Conservation (phyloP, 2,888 invertebrate species). For the Eristalis pertinax region DNA sequence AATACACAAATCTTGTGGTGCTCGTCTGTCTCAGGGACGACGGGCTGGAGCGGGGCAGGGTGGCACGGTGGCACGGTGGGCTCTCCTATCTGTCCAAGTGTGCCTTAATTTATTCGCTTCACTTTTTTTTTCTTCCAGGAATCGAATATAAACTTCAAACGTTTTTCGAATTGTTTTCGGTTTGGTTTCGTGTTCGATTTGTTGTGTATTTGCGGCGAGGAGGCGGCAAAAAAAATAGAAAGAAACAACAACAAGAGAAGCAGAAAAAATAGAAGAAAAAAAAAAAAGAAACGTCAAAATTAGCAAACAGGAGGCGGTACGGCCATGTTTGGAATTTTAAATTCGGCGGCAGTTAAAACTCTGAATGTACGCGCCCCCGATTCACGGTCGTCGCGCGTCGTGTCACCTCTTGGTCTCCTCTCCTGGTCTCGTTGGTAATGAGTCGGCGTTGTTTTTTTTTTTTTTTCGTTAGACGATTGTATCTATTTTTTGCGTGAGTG, state of each 20-base stretch:
- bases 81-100: slow-evolving; percentile 9
- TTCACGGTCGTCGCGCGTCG: slow-evolving; percentile 3
- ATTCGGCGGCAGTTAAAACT: slow-evolving; percentile 35
- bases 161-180: slow-evolving; percentile 13
- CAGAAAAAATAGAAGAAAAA: background rate
- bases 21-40: slow-evolving; percentile 4
- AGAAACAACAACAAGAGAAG: no score
- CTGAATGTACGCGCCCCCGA: background rate
- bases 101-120: slow-evolving; percentile 50
- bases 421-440: background rate
- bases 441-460: background rate
- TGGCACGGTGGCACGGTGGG: slow-evolving; percentile 9
- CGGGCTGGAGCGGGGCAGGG: background rate
- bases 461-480: background rate
- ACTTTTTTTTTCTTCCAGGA: slow-evolving; percentile 31
- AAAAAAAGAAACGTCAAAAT: slow-evolving; percentile 14
- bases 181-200: background rate
- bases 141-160: slow-evolving; percentile 43
- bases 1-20: slow-evolving; percentile 43
- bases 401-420: slow-evolving; percentile 2
- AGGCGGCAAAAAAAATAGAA: background rate
- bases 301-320: slow-evolving; percentile 18
- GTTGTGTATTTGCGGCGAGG: background rate
- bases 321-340: slow-evolving; percentile 55
- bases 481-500: background rate